phyloP scores from a whole-genome alignment of 2,113 vertebrate genomes.

The Shinisaurus crocodilurus region DNA sequence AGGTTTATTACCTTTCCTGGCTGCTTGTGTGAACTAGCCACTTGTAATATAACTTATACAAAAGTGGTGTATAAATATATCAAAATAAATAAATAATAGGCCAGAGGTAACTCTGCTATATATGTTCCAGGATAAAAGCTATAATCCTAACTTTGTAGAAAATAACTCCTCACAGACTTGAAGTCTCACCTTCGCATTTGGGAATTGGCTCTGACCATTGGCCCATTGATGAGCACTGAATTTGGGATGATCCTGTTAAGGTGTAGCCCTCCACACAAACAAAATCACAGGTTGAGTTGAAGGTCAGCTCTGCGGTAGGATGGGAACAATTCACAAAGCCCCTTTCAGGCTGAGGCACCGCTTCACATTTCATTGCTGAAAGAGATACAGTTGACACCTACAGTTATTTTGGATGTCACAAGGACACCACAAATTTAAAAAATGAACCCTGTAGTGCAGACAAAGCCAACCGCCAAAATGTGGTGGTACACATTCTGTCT shows the following conservation, averaged over 20 bases:
- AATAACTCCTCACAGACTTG: neutral
- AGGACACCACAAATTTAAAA: neutral
- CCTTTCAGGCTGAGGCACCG: conserved; percentile 3
- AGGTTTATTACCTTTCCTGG: neutral
- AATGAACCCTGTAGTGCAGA: neutral
- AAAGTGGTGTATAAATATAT: neutral
- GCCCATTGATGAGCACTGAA: conserved; percentile 69
- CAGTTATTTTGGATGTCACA: neutral
- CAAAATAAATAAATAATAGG: too few species aligned
- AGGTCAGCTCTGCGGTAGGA: conserved; percentile 66
- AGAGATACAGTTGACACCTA: neutral
- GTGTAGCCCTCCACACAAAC: conserved; percentile 79
- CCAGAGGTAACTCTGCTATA: neutral
- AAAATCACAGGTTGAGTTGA: conserved; percentile 78
- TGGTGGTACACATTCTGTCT: neutral
- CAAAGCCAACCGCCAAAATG: neutral
- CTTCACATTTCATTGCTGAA: conserved; percentile 69
- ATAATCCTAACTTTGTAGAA: neutral
- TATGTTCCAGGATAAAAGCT: neutral
- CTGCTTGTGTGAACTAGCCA: neutral
- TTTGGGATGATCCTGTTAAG: conserved; percentile 58
- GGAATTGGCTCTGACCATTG: conserved; percentile 79
- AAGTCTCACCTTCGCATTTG: conserved; percentile 79
- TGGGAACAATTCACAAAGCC: conserved; percentile 72
- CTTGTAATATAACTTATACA: neutral